These are phyloP conservation scores for Allophyes oxyacanthae DNA, from an alignment of 2,888 invertebrate genomes.

Conservation along the genomic window DNA sequence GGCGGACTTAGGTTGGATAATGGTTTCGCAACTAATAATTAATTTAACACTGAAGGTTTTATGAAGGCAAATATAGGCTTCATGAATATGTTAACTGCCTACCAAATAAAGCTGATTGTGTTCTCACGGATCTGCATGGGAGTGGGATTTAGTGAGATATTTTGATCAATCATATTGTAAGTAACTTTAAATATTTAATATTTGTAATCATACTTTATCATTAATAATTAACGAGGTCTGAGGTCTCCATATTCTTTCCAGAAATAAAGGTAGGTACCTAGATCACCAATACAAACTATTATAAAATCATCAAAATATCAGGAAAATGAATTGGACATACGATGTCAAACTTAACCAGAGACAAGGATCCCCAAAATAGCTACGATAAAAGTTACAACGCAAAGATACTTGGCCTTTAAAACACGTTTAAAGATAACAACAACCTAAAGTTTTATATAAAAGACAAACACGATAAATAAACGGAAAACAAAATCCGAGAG, in stretches of 20 bases:
- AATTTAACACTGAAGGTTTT: conserved; percentile 76
- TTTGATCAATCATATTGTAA: conserved; percentile 25
- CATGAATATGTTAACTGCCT: conserved; percentile 61
- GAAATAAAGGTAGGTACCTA: too few relatives aligned
- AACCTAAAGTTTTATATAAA: too few relatives aligned
- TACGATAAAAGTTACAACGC: neutral
- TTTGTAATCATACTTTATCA: too few relatives aligned
- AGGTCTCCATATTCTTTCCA: too few relatives aligned
- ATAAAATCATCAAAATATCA: too few relatives aligned
- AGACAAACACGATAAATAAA: neutral
- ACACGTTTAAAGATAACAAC: neutral
- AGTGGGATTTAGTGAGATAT: conserved; percentile 37
- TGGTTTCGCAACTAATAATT: conserved; percentile 74
- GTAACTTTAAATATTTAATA: too few relatives aligned
- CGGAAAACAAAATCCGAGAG: neutral
- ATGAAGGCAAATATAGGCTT: conserved; percentile 65
- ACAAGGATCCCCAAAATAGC: neutral
- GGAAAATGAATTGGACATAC: neutral
- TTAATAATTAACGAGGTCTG: too few relatives aligned
- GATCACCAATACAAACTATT: too few relatives aligned
- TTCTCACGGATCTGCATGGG: conserved; percentile 49
- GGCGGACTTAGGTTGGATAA: conserved; percentile 76
- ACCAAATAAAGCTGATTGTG: conserved; percentile 48
- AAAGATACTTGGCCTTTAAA: neutral
- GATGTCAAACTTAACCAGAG: neutral